These are phyloP conservation scores for Nesogale talazaci DNA, from an alignment of 2,113 vertebrate genomes.

Conservation along the genomic window DNA sequence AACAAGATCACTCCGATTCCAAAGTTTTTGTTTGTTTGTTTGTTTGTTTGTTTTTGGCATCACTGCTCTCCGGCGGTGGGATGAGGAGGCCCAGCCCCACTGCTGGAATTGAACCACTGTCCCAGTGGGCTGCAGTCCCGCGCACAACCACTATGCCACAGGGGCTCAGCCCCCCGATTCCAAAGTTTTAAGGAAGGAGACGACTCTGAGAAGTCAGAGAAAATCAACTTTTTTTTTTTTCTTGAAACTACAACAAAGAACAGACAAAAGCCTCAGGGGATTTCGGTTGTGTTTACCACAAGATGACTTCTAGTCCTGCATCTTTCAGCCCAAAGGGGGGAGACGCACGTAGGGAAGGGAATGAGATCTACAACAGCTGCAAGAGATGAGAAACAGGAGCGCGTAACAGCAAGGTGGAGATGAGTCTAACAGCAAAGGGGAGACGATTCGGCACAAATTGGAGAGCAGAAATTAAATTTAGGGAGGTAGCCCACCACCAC, in stretches of 20 bases:
- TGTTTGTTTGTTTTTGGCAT: too few species aligned
- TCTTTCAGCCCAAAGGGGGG: not conserved
- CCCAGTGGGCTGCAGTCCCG: too few species aligned
- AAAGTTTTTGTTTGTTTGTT: too few species aligned
- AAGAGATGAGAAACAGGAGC: not conserved
- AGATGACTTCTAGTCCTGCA: not conserved
- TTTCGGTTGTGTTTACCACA: not conserved
- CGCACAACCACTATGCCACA: too few species aligned
- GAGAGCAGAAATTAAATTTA: slow-evolving; percentile 25
- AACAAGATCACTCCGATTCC: not conserved
- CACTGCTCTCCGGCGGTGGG: too few species aligned
- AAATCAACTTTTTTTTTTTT: slow-evolving; percentile 26
- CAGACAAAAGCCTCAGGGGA: not conserved
- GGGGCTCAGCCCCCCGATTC: too few species aligned
- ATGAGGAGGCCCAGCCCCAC: too few species aligned
- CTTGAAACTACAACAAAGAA: not conserved
- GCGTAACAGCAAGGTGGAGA: not conserved
- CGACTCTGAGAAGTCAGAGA: not conserved
- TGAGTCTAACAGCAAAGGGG: not conserved
- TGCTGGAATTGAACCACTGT: too few species aligned
- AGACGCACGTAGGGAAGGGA: not conserved
- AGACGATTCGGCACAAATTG: not conserved
- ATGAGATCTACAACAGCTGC: not conserved
- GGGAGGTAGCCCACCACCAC: not conserved
- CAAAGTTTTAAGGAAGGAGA: slow-evolving; percentile 5